Base-by-base conservation (phyloP, 2,888 invertebrate genomes). In the Melangyna quadrimaculata region DNA sequence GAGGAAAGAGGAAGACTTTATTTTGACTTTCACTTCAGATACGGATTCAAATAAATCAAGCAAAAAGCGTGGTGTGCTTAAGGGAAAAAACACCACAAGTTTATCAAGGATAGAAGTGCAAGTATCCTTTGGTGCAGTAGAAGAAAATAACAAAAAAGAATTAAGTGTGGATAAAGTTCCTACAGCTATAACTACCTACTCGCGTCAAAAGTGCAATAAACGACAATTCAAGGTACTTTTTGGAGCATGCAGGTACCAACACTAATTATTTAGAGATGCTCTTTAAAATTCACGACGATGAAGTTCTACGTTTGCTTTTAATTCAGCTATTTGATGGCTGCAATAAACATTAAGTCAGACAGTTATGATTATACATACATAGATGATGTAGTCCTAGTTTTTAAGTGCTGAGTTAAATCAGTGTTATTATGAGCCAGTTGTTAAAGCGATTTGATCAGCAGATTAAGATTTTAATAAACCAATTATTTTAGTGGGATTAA, bases 11-110 rank as follows among this genome's bases (percentile, higher is more conserved):
- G 40, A 40, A 40, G 40, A 40, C 57, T 75, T 14, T 43, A 27
- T 63, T 27, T 59, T 35, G 45, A 69, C 69, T 73, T 69, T 51
- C 69, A 55, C 67, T 69, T 48, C 27, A 22, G 67, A 67, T 77
- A 67, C 78, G 24, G 45, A 48, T 48, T 40, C 37, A 48, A 61
- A 82, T 82, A 82, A 73, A 82, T 82, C 78, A 63, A 53, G 61
- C 67, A 72, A 43, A 37, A 69, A 32, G 27, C 35, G n/a, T 59
- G 57, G 14, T 48, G 22, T 22, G 19, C 12, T 48, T 10, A 12
- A 48, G 17, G 22, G 10, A 22, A 45, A 43, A 45, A 48, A 48
- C 45, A 22, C 19, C 9, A 12, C 10, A 19, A 12, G 10, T 22
- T 22, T 12, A 22, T 1, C 45, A 48, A 12, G 19, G 12, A 22